phyloP scores from a whole-genome alignment of 2,113 vertebrate species.

The Myocastor coypus region DNA sequence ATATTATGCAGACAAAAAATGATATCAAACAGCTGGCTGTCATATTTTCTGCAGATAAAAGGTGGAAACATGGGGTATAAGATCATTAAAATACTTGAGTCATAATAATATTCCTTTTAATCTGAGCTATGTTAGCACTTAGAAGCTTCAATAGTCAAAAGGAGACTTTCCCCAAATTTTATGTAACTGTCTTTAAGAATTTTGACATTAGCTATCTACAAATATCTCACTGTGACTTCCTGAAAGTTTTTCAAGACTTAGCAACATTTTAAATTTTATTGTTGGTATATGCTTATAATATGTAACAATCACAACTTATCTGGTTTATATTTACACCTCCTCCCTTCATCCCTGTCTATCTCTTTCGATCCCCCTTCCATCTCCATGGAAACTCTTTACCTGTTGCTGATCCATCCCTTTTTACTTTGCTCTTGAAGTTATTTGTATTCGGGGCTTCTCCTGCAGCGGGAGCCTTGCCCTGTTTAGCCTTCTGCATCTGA shows the following conservation, averaged over 20 bases:
- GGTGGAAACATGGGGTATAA: background rate
- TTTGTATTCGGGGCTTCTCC: background rate
- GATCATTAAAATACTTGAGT: background rate
- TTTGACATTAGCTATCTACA: background rate
- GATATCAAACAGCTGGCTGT: background rate
- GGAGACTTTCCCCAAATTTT: background rate
- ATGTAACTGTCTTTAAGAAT: background rate
- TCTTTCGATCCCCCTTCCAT: background rate
- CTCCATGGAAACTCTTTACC: background rate
- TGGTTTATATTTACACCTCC: background rate
- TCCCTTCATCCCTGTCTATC: background rate
- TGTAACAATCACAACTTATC: background rate
- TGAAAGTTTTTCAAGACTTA: constrained; percentile 6
- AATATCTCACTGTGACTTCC: background rate
- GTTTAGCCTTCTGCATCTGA: background rate
- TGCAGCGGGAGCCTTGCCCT: background rate
- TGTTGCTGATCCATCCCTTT: background rate
- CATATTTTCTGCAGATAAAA: background rate
- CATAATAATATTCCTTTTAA: constrained; percentile 28
- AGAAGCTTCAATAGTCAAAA: background rate
- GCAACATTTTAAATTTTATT: background rate
- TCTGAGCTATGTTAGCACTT: background rate
- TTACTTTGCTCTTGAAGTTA: background rate
- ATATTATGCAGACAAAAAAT: background rate
- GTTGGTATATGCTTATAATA: background rate